Base-by-base conservation (phyloP, 2,888 invertebrate genomes). In the Eubasilissa splendida region DNA sequence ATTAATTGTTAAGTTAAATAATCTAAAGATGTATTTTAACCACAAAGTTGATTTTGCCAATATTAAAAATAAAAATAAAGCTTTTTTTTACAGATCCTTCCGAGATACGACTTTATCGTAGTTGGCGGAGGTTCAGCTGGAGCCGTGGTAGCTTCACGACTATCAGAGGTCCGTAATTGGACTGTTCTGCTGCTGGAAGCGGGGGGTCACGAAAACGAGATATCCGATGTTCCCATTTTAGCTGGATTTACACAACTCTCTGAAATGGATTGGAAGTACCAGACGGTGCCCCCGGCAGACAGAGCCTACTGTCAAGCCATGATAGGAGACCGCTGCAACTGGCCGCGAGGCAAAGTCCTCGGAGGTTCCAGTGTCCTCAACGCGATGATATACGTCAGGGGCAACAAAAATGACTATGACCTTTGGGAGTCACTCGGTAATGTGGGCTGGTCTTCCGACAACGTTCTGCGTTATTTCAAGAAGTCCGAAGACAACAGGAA, bases 191-290 rank as follows among this genome's bases (percentile, higher is more conserved):
- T 97, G 7, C 87, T 97, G 80, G 97, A 97, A 88, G 97, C 97
- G 1, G 96, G 97, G 58, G 94, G 95, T 63, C 96, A 97, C 88
- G 97, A 97, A 88, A 96, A 94, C 84, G 96, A 96, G 88, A 94
- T 97, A 82, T 95, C 96, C 4, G 97, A 97, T 88, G 94, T 97
- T 78, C 97, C 97, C 2, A 94, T 96, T 0, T 88, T 97, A 82
- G 95, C 96, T 33, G 96, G 95, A 12, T 97, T 96, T 87, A 92
- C 94, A 42, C 97, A 97, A 87, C 92, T 96, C 81, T 94, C 96
- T 33, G 95, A 96, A 54, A 92, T 97, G 87, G 97, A 97, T 89
- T 97, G 97, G 97, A 95, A 97, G 89, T 97, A 95, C 88, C 95
- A 96, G 88, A 97, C 97, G 3, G 94, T 95, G 4, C 95, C 96